phyloP scores from a whole-genome alignment of 2,888 invertebrate genomes.

The Callyntrura sp. region DNA sequence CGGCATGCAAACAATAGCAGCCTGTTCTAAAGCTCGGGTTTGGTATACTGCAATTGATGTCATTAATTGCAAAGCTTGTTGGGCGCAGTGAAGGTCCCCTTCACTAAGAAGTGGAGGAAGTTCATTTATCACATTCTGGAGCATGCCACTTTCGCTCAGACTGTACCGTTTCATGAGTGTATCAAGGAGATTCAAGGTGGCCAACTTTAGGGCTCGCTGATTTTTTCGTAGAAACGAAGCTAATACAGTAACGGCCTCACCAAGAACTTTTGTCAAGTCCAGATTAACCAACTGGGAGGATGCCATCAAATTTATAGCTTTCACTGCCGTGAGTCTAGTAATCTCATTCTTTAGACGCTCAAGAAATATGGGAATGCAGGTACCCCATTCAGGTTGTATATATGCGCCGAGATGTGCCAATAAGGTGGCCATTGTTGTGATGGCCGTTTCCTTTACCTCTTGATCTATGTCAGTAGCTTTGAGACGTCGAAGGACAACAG shows the following conservation, averaged over 20 bases:
- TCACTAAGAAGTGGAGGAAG: slow-evolving; percentile 96
- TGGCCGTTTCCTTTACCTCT: slow-evolving; percentile 99
- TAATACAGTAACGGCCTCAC: slow-evolving; percentile 95
- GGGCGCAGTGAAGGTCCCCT: slow-evolving; percentile 98
- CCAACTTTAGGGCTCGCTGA: slow-evolving; percentile 96
- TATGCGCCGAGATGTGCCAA: slow-evolving; percentile 93
- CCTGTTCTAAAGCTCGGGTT: slow-evolving; percentile 91
- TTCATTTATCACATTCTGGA: slow-evolving; percentile 85
- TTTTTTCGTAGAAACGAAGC: slow-evolving; percentile 98
- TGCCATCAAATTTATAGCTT: slow-evolving; percentile 97
- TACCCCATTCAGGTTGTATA: slow-evolving; percentile 89
- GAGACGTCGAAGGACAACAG: slow-evolving; percentile 86
- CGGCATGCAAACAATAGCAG: slow-evolving; percentile 91
- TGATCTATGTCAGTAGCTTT: slow-evolving; percentile 99
- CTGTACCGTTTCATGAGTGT: slow-evolving; percentile 89
- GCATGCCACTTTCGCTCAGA: slow-evolving; percentile 78
- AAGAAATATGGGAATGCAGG: slow-evolving; percentile 97
- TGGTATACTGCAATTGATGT: slow-evolving; percentile 93
- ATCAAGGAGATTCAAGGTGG: slow-evolving; percentile 95
- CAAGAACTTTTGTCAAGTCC: slow-evolving; percentile 86
- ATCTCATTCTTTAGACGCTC: slow-evolving; percentile 98
- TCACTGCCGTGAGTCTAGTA: slow-evolving; percentile 97
- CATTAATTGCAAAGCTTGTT: slow-evolving; percentile 93
- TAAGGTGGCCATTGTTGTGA: slow-evolving; percentile 98
- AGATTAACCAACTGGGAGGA: slow-evolving; percentile 90